Evolutionary conservation across 2,888 invertebrate species (phyloP).

Genomic region (Pristionchus exspectatus): DNA sequence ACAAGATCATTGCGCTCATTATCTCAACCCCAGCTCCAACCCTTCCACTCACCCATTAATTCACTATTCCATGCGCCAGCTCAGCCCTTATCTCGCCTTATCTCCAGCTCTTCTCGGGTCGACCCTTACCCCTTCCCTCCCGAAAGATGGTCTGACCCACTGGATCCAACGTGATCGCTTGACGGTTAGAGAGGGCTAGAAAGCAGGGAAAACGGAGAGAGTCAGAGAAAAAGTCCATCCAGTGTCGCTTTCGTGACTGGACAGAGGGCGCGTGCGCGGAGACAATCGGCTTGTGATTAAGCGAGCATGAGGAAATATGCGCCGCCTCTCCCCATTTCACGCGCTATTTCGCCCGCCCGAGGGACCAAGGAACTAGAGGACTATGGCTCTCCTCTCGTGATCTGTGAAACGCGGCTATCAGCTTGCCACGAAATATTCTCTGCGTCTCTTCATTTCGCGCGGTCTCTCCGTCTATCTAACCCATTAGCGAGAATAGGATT

Average conservation of each 20-base stretch:
- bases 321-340: background rate
- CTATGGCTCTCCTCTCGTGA: background rate
- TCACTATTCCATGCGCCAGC: background rate
- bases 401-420: background rate
- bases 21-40: background rate
- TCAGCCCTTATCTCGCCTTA: background rate
- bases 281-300: conserved; percentile 1
- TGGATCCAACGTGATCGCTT: background rate
- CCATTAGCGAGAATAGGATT: background rate
- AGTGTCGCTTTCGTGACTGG: conserved; percentile 7
- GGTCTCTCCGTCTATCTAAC: background rate
- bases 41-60: background rate
- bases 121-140: background rate
- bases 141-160: background rate
- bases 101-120: background rate
- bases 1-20: background rate
- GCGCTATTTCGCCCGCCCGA: background rate
- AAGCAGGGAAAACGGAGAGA: background rate
- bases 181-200: background rate
- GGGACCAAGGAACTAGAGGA: background rate
- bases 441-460: background rate
- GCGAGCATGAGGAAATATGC: background rate
- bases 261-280: background rate
- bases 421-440: background rate
- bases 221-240: background rate